Evolutionary conservation across 2,113 vertebrate genomes (phyloP).

Genomic region (Barbus barbus): DNA sequence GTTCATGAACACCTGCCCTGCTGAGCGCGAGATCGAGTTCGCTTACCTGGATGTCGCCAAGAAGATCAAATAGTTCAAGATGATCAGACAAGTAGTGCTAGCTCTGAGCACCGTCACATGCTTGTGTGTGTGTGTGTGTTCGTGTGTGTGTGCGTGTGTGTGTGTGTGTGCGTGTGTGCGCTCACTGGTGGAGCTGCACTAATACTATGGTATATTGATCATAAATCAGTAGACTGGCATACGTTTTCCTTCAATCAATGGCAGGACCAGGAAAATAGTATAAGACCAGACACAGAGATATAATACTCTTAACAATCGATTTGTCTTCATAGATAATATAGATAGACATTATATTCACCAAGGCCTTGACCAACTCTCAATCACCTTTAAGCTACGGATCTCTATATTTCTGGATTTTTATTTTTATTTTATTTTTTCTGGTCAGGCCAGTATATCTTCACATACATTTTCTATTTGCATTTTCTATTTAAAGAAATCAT

Average conservation of each 20-base stretch:
- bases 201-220: neutral
- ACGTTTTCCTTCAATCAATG: conserved; percentile 26
- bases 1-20: conserved; percentile 93
- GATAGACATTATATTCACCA: conserved; percentile 20
- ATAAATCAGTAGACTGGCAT: neutral
- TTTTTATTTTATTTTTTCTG: neutral
- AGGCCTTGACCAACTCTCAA: conserved; percentile 25
- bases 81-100: neutral
- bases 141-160: conserved; percentile 8
- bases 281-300: neutral
- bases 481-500: neutral
- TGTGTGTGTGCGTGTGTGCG: conserved; percentile 11
- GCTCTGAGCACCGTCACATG: neutral
- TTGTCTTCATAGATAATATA: neutral
- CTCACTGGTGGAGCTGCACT: conserved; percentile 49
- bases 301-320: neutral
- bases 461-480: conserved; percentile 18
- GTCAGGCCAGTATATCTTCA: neutral
- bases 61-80: conserved; percentile 78
- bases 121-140: neutral
- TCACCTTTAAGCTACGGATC: neutral
- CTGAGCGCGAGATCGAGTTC: conserved; percentile 87
- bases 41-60: conserved; percentile 90
- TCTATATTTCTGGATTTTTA: neutral
- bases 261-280: conserved; percentile 30